Conservation (phyloP, 2,888 invertebrate species). For the Hyppa rectilinea region DNA sequence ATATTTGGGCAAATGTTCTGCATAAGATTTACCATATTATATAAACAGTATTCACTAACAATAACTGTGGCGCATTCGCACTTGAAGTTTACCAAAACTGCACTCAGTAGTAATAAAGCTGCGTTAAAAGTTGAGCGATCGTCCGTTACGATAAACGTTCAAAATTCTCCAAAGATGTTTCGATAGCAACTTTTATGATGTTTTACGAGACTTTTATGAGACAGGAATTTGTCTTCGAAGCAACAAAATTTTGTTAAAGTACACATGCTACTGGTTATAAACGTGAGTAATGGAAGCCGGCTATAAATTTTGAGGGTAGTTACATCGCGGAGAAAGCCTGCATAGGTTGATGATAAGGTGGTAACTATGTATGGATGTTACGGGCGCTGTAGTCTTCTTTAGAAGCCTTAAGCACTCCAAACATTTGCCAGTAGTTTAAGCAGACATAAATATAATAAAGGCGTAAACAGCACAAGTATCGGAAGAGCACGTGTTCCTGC, state of each 20-base stretch:
- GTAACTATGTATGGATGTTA: constrained; percentile 9
- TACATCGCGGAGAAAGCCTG: constrained; percentile 12
- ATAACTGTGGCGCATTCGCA: constrained; percentile 4
- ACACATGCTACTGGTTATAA: constrained; percentile 59
- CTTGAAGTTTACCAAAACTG: constrained; percentile 9
- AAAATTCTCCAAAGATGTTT: constrained; percentile 49
- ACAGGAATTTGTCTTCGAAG: constrained; percentile 62
- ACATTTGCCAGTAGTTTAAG: neutral
- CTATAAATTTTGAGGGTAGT: constrained; percentile 41
- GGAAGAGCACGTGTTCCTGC: constrained; percentile 4
- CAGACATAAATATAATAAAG: constrained; percentile 6
- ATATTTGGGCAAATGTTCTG: constrained; percentile 9
- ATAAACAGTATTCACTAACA: neutral
- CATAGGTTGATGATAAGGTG: neutral
- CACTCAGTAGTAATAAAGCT: constrained; percentile 28
- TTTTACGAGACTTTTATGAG: constrained; percentile 68
- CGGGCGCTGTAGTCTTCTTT: constrained; percentile 30
- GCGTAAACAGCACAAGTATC: neutral
- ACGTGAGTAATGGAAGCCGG: constrained; percentile 25
- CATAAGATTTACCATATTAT: neutral
- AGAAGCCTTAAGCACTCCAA: neutral
- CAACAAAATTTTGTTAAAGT: constrained; percentile 65
- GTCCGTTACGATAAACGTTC: constrained; percentile 45
- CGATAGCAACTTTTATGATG: constrained; percentile 58
- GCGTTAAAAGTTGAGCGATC: constrained; percentile 37